Evolutionary conservation across 2,888 invertebrate genomes (phyloP).

Genomic region (Deroplatys truncata): DNA sequence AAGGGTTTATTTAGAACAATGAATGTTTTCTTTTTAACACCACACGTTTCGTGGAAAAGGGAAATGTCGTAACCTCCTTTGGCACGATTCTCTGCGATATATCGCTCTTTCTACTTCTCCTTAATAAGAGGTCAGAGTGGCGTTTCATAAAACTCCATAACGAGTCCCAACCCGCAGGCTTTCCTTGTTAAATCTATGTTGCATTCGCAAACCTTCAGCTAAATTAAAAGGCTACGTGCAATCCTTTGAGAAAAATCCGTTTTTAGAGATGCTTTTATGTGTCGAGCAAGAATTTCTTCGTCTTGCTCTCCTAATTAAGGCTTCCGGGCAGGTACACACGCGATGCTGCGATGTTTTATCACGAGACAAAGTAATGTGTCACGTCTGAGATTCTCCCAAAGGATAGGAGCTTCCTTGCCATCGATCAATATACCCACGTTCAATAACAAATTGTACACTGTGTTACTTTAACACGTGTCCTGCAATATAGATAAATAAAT

Average conservation of each 20-base stretch:
- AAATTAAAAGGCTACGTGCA: background rate
- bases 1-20: background rate
- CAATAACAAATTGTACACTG: background rate
- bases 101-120: background rate
- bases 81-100: background rate
- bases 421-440: background rate
- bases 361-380: background rate
- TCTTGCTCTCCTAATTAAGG: slow-evolving; percentile 7
- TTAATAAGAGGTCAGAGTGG: background rate
- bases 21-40: background rate
- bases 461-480: too few relatives aligned
- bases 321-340: background rate
- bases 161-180: background rate
- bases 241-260: background rate
- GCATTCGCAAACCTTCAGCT: background rate
- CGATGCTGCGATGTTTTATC: background rate
- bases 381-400: background rate
- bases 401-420: background rate
- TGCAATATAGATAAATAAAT: too few relatives aligned
- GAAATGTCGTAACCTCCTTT: background rate
- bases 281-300: background rate
- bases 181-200: slow-evolving; percentile 1
- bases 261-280: background rate
- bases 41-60: background rate
- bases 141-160: background rate